These are phyloP conservation scores for Tamandua tetradactyla DNA, from an alignment of 2,797 vertebrate genomes.

Conservation along the genomic window DNA sequence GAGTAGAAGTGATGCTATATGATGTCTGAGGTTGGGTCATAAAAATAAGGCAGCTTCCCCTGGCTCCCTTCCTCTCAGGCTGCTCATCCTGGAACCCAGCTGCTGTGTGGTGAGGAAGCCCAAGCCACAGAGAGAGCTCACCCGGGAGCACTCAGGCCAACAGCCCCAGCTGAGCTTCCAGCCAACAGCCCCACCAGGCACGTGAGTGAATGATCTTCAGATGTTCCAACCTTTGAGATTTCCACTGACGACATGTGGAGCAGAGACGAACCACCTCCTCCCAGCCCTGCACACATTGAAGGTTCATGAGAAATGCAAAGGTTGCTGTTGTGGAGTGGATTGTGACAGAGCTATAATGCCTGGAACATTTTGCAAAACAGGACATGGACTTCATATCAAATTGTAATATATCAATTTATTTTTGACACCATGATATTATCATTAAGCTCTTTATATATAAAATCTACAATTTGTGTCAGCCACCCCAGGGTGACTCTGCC, in stretches of 20 bases:
- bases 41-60: not conserved
- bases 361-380: not conserved
- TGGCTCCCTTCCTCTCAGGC: accelerated
- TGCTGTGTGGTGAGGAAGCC: not conserved
- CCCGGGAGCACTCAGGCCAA: accelerated
- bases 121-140: not conserved
- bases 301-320: not conserved
- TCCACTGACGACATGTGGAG: not conserved
- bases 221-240: not conserved
- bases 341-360: accelerated
- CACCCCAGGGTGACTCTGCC: not conserved
- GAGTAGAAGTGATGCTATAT: not conserved
- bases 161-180: not conserved
- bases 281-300: not conserved
- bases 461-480: constrained; percentile 18
- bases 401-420: constrained; percentile 65
- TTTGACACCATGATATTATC: constrained; percentile 71
- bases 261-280: not conserved
- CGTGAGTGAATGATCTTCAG: accelerated
- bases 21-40: not conserved
- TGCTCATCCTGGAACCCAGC: not conserved
- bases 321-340: too few relatives aligned
- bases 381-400: not conserved
- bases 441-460: constrained; percentile 61
- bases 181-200: not conserved